Evolutionary conservation across 1,140 invertebrate genomes (phyloP), one percentile per base, ranked within the genome.

Genomic region (Diorhabda elongata): DNA sequence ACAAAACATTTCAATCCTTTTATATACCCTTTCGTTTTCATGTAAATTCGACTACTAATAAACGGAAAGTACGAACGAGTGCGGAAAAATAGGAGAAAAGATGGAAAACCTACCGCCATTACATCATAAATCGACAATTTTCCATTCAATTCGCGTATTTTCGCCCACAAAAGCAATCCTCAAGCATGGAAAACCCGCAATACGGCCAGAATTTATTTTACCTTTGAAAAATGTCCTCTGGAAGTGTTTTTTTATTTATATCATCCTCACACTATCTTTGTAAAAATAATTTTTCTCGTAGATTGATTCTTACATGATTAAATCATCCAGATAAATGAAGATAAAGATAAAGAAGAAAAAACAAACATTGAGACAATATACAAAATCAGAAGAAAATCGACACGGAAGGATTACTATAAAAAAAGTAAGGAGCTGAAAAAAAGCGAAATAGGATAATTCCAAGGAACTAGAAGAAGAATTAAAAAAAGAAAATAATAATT

Each of bases 91-190:
- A 58, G 43, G 45, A 69, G 52, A 64, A 66, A 66, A 67, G 68
- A 64, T 52, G 65, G 62, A 66, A 61, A 52, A 52, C 47, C 6
- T n/a, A 52, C 66, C 66, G 68, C 68, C 68, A 72, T 72, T 72
- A 72, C 68, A 72, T 69, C 66, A 72, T 72, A 72, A 72, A 72
- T 72, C 71, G 71, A 72, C 71, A 72, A 72, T 72, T 72, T 72
- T 72, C 71, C 71, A 72, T 72, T 72, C 71, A 72, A 72, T 72
- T 72, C 71, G 71, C 68, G 63, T 56, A 66, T 71, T 71, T 67
- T 69, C 68, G 66, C 71, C 69, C 61, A 71, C 69, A 71, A 72
- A 72, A 69, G 64, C 64, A 69, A 69, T 69, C 63, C 58, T 72
- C 64, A 67, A 64, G 68, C 60, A 44, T 68, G 71, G 71, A 72